Percentiles rank a stretch among this genome's conserved stretches.
Conservation (phyloP, 2,888 invertebrate genomes). For the Xylota segnis region DNA sequence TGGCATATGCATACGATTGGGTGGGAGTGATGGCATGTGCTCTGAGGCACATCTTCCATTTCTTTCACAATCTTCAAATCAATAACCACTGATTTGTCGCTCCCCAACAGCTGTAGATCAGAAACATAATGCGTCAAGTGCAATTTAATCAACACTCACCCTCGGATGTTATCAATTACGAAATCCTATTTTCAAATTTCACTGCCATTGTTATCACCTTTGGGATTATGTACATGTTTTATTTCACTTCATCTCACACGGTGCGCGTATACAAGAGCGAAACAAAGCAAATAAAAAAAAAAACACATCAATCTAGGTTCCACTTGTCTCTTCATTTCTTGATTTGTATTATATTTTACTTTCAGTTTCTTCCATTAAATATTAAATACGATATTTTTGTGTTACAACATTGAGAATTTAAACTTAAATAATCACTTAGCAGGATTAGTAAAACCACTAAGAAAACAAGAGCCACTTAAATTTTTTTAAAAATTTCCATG, state of each 20-base stretch:
- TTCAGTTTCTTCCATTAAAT: background rate
- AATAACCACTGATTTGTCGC: background rate
- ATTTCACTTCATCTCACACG: background rate
- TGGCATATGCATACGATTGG: background rate
- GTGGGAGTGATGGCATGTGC: background rate
- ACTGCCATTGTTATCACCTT: conserved; percentile 3
- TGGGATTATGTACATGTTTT: background rate
- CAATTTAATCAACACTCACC: background rate
- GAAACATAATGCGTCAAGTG: background rate
- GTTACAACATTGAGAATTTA: conserved; percentile 26
- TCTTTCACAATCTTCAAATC: background rate
- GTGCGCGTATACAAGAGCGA: background rate
- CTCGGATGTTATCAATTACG: background rate
- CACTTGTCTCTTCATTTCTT: background rate
- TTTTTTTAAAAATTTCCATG: background rate
- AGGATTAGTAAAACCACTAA: too few species aligned
- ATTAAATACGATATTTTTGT: conserved; percentile 27
- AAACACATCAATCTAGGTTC: too few species aligned
- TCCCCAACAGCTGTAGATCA: background rate
- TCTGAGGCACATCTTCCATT: background rate
- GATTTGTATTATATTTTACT: background rate
- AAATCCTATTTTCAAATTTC: background rate
- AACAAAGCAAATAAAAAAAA: background rate
- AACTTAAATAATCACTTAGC: background rate
- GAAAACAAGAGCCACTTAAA: too few species aligned